Evolutionary conservation across 2,888 invertebrate genomes (phyloP).

Genomic region (Hydrotaea cyrtoneurina): DNA sequence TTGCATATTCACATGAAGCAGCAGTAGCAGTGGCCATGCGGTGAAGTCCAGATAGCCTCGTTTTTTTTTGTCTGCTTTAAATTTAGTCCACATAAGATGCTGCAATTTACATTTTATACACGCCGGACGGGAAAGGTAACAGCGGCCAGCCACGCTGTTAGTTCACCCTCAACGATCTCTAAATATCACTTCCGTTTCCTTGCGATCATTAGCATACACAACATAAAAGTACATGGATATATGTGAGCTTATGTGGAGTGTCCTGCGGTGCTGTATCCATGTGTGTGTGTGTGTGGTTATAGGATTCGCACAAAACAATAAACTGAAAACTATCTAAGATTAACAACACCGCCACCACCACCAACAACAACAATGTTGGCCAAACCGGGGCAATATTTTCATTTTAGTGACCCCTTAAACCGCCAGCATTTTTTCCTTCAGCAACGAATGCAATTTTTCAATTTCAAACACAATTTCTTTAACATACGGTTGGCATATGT

Average conservation of each 20-base stretch:
- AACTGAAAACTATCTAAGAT: conserved; percentile 25
- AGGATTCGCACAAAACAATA: neutral
- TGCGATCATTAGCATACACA: conserved; percentile 7
- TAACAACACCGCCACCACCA: neutral
- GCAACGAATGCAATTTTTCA: conserved; percentile 56
- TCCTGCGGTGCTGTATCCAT: neutral
- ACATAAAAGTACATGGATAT: neutral
- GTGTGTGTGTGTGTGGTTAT: neutral
- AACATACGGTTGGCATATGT: neutral
- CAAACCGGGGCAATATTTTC: neutral
- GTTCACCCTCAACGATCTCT: neutral
- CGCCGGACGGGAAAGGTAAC: neutral
- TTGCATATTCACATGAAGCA: conserved; percentile 41
- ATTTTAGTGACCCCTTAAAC: conserved; percentile 13
- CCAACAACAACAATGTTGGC: neutral
- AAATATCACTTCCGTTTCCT: conserved; percentile 32
- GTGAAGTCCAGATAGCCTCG: neutral
- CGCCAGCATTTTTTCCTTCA: neutral
- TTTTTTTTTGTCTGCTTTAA: neutral
- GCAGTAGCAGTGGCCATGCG: neutral
- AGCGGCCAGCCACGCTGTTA: neutral
- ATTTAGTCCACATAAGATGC: neutral
- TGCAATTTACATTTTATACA: neutral
- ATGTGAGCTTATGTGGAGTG: neutral
- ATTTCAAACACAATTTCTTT: conserved; percentile 62